Percentiles rank a stretch among this genome's conserved stretches.
Conservation (phyloP, 1,140 invertebrate species). For the Pachyrhynchus sulphureomaculatus region DNA sequence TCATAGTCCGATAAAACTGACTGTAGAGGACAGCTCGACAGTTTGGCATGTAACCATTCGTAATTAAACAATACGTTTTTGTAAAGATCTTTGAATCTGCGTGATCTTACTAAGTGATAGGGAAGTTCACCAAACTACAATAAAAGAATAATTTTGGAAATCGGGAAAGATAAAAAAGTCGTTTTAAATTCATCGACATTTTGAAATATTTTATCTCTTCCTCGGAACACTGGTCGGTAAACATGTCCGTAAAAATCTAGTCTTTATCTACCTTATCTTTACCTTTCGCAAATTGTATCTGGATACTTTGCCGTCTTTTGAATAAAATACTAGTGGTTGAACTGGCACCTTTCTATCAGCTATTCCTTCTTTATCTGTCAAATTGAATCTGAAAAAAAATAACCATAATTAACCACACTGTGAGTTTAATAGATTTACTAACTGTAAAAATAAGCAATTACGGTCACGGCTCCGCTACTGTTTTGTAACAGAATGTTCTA, state of each 20-base stretch:
- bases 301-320: conserved; percentile 83
- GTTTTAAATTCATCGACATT: too few species aligned
- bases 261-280: too few species aligned
- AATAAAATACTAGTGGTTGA: conserved; percentile 90
- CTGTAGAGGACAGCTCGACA: conserved; percentile 93
- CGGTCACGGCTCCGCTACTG: too few species aligned
- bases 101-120: conserved; percentile 87
- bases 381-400: conserved; percentile 64
- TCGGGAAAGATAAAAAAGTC: too few species aligned
- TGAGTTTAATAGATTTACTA: too few species aligned
- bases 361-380: conserved; percentile 87
- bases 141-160: not conserved
- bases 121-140: conserved; percentile 90
- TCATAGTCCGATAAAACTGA: conserved; percentile 94
- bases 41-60: conserved; percentile 94
- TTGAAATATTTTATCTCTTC: too few species aligned
- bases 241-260: too few species aligned
- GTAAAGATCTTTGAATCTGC: conserved; percentile 90
- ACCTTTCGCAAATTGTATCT: conserved; percentile 88
- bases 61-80: conserved; percentile 96
- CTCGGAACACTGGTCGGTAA: too few species aligned
- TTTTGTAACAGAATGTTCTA: too few species aligned
- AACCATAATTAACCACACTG: not conserved
- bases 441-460: too few species aligned
- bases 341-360: conserved; percentile 95